These are phyloP conservation scores for Caenorhabditis macrosperma DNA, from an alignment of 2,888 invertebrate genomes.

Conservation along the genomic window DNA sequence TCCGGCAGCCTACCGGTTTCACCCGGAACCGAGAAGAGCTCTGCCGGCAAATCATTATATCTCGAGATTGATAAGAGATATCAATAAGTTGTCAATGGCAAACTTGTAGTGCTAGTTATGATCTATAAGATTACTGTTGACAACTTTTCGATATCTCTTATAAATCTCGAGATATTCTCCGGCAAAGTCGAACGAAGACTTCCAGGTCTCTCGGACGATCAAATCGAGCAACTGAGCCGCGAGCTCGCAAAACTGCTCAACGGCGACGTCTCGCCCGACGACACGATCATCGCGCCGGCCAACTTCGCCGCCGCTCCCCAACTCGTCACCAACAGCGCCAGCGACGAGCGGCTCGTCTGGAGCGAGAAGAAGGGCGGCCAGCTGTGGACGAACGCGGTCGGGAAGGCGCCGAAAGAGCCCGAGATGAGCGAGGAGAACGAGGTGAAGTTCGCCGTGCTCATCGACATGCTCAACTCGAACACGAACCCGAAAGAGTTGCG, in stretches of 20 bases:
- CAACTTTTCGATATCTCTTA: too few relatives aligned
- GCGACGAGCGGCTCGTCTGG: not conserved
- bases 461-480: not conserved
- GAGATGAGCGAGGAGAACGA: not conserved
- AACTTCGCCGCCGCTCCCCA: not conserved
- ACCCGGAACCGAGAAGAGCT: too few relatives aligned
- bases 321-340: not conserved
- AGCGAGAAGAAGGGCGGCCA: not conserved
- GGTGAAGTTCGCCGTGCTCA: not conserved
- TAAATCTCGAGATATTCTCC: too few relatives aligned
- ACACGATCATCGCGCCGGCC: not conserved
- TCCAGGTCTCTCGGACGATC: not conserved
- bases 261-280: not conserved
- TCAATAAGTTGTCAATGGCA: too few relatives aligned
- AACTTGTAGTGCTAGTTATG: too few relatives aligned
- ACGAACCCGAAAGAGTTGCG: not conserved
- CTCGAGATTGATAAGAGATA: too few relatives aligned
- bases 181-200: too few relatives aligned
- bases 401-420: not conserved
- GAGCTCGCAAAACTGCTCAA: not conserved
- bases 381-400: not conserved
- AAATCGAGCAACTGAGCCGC: not conserved
- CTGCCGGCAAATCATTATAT: too few relatives aligned
- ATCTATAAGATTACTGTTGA: too few relatives aligned
- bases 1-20: too few relatives aligned